phyloP scores from a whole-genome alignment of 2,113 vertebrate species.

The Aegotheles bennettii region DNA sequence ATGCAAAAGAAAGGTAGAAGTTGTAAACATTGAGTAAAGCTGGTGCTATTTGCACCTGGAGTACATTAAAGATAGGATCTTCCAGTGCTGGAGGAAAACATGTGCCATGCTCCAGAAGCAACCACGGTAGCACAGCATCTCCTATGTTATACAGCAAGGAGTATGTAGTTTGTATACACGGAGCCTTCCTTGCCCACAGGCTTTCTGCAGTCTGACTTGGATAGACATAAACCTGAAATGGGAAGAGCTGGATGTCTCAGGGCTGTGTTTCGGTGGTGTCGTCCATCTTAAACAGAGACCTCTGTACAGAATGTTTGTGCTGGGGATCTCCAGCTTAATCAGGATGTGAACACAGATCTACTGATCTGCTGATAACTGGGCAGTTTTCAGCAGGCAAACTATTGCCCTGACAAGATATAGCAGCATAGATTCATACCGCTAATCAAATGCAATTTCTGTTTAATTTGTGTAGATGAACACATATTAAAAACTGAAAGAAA shows the following conservation, averaged over 20 bases:
- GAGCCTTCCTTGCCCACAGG: neutral
- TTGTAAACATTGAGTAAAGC: neutral
- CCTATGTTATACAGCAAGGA: neutral
- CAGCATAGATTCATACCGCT: neutral
- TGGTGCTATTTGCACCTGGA: neutral
- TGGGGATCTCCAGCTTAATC: neutral
- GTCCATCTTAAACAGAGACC: neutral
- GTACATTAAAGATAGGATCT: neutral
- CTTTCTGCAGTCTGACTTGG: neutral
- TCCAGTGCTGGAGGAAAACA: neutral
- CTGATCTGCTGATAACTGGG: neutral
- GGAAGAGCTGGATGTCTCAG: neutral
- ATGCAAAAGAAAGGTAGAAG: neutral
- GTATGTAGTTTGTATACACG: rapidly evolving
- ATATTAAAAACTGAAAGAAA: neutral
- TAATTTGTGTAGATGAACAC: neutral
- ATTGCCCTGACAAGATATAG: neutral
- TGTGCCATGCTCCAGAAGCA: neutral
- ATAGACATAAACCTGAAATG: neutral
- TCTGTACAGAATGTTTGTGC: neutral
- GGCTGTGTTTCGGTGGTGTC: neutral
- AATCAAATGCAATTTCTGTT: neutral
- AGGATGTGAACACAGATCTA: neutral
- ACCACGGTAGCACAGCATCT: rapidly evolving
- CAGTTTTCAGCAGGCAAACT: neutral